A percentile compares a stretch with the other conserved stretches of the same genome.
Evolutionary conservation across 2,113 vertebrate species (phyloP).

Genomic region (Bubalus kerabau): DNA sequence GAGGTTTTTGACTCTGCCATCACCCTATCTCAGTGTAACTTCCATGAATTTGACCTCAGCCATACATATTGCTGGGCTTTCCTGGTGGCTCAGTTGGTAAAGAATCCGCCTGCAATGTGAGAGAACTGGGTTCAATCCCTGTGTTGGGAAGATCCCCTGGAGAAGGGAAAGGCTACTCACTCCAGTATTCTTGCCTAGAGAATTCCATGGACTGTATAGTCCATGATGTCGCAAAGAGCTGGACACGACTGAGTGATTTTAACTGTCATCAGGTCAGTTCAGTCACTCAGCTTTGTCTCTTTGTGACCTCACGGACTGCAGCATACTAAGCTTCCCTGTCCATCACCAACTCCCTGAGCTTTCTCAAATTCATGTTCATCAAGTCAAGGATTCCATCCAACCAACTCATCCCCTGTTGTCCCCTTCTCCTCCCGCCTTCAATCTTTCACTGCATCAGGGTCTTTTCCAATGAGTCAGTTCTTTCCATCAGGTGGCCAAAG

Average conservation of each 20-base stretch:
- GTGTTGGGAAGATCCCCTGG: background rate
- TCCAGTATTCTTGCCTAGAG: background rate
- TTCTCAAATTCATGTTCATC: background rate
- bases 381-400: background rate
- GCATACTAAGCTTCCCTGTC: background rate
- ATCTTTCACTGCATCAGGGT: fast-evolving
- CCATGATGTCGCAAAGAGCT: background rate
- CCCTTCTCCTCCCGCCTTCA: background rate
- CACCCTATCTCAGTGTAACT: background rate
- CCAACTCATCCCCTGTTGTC: background rate
- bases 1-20: background rate
- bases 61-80: background rate
- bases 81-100: background rate
- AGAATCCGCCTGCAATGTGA: background rate
- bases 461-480: background rate
- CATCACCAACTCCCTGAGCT: background rate
- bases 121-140: background rate
- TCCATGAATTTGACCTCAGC: background rate
- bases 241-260: background rate
- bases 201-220: background rate
- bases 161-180: background rate
- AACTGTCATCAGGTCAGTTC: background rate
- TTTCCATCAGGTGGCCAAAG: background rate
- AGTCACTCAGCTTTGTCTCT: background rate
- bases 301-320: background rate